A percentile compares a stretch with the other conserved stretches of the same genome.
Evolutionary conservation across 1,140 invertebrate species (phyloP).

Genomic region (Drosophila paulistorum): DNA sequence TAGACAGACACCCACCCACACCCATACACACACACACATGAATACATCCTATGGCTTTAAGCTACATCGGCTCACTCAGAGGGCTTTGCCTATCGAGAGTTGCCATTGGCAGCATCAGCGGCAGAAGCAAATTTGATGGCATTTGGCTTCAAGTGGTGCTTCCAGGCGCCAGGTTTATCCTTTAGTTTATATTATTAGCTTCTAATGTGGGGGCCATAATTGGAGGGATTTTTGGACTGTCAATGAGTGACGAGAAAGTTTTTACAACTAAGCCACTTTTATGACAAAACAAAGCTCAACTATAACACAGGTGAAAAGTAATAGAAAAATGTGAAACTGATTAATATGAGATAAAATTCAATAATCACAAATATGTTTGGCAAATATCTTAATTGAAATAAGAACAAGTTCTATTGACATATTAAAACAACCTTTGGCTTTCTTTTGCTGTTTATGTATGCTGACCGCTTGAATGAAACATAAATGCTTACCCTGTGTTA

Average conservation of each 20-base stretch:
- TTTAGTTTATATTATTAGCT: slow-evolving; percentile 79
- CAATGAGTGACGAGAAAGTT: slow-evolving; percentile 8
- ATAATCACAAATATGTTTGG: not conserved
- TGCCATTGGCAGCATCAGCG: slow-evolving; percentile 45
- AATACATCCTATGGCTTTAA: slow-evolving; percentile 53
- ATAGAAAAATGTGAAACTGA: not conserved
- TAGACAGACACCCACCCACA: slow-evolving; percentile 36
- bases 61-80: slow-evolving; percentile 38
- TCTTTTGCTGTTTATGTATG: not conserved
- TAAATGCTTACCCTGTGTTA: not conserved
- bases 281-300: slow-evolving; percentile 13
- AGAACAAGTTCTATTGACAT: too few species aligned
- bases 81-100: slow-evolving; percentile 32
- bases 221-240: slow-evolving; percentile 57
- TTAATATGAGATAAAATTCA: not conserved
- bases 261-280: slow-evolving; percentile 11
- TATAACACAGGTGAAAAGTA: not conserved
- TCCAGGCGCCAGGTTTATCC: slow-evolving; percentile 62
- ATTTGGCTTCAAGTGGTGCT: slow-evolving; percentile 53
- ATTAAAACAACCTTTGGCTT: too few species aligned
- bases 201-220: slow-evolving; percentile 69
- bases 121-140: slow-evolving; percentile 60
- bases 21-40: slow-evolving; percentile 34
- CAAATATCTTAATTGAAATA: too few species aligned
- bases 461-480: not conserved